Evolutionary conservation across 2,888 invertebrate species (phyloP).

Genomic region (Nipponacmea schrenckii): DNA sequence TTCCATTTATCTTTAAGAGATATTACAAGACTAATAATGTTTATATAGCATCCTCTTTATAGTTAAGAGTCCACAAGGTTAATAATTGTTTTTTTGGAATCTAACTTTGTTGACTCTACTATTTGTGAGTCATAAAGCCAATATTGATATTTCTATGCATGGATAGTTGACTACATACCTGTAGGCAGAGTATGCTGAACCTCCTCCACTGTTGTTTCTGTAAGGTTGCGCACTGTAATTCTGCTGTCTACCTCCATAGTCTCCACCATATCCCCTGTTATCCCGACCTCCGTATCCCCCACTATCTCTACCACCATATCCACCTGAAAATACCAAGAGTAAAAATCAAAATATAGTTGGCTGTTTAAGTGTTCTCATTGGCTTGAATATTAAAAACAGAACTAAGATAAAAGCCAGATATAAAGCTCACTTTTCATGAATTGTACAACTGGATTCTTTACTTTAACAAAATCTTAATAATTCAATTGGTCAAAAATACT

Average conservation of each 20-base stretch:
- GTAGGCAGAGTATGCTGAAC: neutral
- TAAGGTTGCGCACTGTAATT: constrained; percentile 26
- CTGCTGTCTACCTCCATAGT: constrained; percentile 29
- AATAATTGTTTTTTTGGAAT: too few species aligned
- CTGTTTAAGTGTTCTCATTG: neutral
- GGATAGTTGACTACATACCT: neutral
- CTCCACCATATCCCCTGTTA: constrained; percentile 14
- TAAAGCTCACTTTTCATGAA: neutral
- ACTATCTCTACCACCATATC: constrained; percentile 4
- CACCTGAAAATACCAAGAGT: neutral
- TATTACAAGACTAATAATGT: too few species aligned
- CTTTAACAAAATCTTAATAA: neutral
- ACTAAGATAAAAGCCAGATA: neutral
- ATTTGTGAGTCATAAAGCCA: too few species aligned
- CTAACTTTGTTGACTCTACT: too few species aligned
- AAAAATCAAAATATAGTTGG: neutral
- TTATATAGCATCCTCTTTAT: too few species aligned
- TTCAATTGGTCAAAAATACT: too few species aligned
- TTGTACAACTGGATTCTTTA: neutral
- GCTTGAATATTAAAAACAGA: neutral
- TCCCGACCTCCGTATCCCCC: constrained; percentile 9
- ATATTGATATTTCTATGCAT: too few species aligned
- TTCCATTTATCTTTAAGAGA: too few species aligned
- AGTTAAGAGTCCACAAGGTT: too few species aligned
- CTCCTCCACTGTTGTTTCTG: constrained; percentile 3